Conservation (phyloP, 2,888 invertebrate genomes). For the Temnothorax rugatulus region DNA sequence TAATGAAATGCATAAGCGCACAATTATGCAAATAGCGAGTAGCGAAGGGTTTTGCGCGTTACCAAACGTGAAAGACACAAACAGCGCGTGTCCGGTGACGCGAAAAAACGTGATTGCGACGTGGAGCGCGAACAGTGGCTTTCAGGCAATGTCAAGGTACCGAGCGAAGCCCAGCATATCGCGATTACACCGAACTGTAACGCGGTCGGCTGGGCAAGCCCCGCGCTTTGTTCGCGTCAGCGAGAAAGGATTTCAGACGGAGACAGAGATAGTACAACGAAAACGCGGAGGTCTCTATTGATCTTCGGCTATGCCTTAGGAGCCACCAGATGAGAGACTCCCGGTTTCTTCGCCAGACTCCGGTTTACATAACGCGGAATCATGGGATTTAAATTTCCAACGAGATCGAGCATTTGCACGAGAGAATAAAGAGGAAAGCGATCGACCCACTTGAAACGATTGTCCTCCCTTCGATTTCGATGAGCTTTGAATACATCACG, state of each 20-base stretch:
- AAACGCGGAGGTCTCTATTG: slow-evolving; percentile 43
- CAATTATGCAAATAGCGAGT: slow-evolving; percentile 6
- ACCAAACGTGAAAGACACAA: neutral
- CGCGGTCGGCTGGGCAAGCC: neutral
- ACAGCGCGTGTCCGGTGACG: neutral
- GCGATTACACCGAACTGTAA: slow-evolving; percentile 7
- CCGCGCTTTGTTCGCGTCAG: neutral
- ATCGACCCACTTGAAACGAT: neutral
- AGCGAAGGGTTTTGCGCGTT: neutral
- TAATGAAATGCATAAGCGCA: neutral
- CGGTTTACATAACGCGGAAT: slow-evolving; percentile 36
- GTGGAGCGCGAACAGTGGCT: neutral
- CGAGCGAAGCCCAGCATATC: slow-evolving; percentile 22
- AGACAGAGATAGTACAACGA: slow-evolving; percentile 23
- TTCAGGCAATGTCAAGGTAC: slow-evolving; percentile 58
- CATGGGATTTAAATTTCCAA: slow-evolving; percentile 13
- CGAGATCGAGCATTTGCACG: neutral
- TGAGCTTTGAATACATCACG: neutral
- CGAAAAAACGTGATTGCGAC: neutral
- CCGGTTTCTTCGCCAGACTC: neutral
- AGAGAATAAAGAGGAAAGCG: neutral
- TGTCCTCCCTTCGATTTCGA: neutral
- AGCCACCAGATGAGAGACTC: neutral
- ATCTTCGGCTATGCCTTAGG: slow-evolving; percentile 26
- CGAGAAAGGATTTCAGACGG: slow-evolving; percentile 13